These are phyloP conservation scores for Nymphicus hollandicus DNA, from an alignment of 2,113 vertebrate genomes.

Conservation along the genomic window DNA sequence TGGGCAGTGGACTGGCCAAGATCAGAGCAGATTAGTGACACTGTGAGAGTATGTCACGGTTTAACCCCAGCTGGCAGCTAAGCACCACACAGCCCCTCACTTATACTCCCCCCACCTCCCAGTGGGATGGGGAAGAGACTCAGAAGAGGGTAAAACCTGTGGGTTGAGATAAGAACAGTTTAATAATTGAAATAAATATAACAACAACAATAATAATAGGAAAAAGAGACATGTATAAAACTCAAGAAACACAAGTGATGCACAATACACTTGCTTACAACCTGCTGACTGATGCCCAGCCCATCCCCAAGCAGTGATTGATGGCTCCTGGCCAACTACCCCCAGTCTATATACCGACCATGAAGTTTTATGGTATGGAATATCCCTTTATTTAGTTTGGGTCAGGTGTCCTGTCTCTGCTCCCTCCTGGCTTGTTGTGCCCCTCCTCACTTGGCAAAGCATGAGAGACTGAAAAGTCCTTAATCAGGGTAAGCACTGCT, in stretches of 20 bases:
- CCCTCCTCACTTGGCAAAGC: background rate
- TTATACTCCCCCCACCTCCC: background rate
- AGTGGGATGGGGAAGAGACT: background rate
- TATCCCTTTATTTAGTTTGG: background rate
- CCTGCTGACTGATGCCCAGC: background rate
- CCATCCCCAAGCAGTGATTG: background rate
- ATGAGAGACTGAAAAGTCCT: background rate
- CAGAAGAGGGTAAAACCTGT: background rate
- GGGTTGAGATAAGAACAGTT: background rate
- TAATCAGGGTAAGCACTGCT: background rate
- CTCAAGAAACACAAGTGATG: background rate
- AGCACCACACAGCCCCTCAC: fast-evolving
- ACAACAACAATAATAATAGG: background rate
- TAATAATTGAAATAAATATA: background rate
- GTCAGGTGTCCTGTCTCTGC: background rate
- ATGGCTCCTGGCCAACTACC: background rate
- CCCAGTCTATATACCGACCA: background rate
- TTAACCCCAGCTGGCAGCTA: background rate
- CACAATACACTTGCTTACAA: background rate
- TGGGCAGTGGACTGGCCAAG: background rate
- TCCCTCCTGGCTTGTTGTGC: background rate
- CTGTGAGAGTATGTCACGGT: background rate
- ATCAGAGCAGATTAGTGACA: background rate
- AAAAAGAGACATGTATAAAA: background rate
- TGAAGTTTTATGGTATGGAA: background rate